Base-by-base conservation (phyloP, 2,797 vertebrate genomes). In the Parauchenoglanis punctatus region DNA sequence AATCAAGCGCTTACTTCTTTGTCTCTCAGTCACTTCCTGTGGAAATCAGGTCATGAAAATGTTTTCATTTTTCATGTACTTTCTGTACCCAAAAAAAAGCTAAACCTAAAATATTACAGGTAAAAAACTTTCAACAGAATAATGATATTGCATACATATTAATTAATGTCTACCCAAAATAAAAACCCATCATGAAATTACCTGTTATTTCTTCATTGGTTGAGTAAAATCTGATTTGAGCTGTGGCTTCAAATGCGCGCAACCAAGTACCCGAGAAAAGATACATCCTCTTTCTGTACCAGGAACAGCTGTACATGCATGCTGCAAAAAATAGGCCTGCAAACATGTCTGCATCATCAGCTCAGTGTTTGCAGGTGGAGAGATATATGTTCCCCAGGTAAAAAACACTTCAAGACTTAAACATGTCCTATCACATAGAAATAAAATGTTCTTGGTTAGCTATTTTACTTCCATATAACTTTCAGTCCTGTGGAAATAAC, bases 21-120 rank as follows among this genome's bases (percentile, higher is more conserved):
- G 85, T 92, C 1, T 90, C 87, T 88, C 72, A 91, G 85, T 89
- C 81, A 90, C 89, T 96, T 96, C 96, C 96, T 96, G 96, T 94
- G 88, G 81, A 90, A 92, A 90, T 90, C 87, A 92, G 68, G n/a
- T 85, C 89, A 91, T 54, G 84, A 81, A 85, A 88, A 25, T 84
- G 72, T 89, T 83, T 58, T 68, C 44, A 84, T 89, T 52, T 67
- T 58, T 4, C 86, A 56, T 46, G 54, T 76, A 1, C 52, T 76
- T 15, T 59, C n/a, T 1, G 0, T 25, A 68, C 46, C 54, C 46
- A 3, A 4, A 58, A 44, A 78, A 52, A 68, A n/a, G n/a, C 13
- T 0, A 18, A 52, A 82, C 8, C 17, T 49, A 28, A 83, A 20
- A 31, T 7, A 31, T 49, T 49, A 52, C 40, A 68, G 40, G 56